Conservation (phyloP, 2,888 invertebrate species). For the Phasia obesa region DNA sequence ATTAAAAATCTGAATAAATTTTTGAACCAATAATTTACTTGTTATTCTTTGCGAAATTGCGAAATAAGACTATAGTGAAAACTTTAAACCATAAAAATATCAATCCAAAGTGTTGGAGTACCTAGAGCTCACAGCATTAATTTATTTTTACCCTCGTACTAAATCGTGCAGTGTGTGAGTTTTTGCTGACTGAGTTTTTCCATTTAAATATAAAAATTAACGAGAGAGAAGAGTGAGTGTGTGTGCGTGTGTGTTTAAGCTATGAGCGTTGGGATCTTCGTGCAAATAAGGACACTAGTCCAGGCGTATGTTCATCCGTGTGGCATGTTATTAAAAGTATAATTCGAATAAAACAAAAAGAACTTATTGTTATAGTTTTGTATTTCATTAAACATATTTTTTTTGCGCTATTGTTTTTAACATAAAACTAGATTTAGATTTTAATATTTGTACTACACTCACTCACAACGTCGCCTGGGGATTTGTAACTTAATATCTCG, state of each 20-base stretch:
- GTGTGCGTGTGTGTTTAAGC: no score
- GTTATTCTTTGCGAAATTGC: no score
- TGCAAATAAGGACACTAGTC: conserved; percentile 64
- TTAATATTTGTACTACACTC: conserved; percentile 30
- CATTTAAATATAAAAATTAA: conserved; percentile 11
- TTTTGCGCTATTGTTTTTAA: conserved; percentile 15
- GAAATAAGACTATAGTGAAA: no score
- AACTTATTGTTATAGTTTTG: conserved; percentile 34
- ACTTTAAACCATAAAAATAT: no score
- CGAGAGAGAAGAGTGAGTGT: background rate
- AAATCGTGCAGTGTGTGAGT: conserved; percentile 10
- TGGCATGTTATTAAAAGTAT: conserved; percentile 62
- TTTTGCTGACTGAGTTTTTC: conserved; percentile 41
- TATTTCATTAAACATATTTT: background rate
- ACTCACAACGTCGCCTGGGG: conserved; percentile 50
- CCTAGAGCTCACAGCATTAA: no score
- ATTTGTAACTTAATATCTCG: conserved; percentile 52
- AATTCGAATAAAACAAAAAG: background rate
- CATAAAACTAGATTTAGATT: conserved; percentile 30
- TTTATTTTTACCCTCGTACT: background rate
- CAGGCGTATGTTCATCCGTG: conserved; percentile 57
- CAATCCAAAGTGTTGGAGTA: no score
- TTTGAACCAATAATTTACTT: no score
- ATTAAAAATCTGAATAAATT: no score
- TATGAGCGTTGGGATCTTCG: conserved; percentile 8